These are phyloP conservation scores for Atethmia centrago DNA, from an alignment of 2,888 invertebrate species.

Conservation along the genomic window DNA sequence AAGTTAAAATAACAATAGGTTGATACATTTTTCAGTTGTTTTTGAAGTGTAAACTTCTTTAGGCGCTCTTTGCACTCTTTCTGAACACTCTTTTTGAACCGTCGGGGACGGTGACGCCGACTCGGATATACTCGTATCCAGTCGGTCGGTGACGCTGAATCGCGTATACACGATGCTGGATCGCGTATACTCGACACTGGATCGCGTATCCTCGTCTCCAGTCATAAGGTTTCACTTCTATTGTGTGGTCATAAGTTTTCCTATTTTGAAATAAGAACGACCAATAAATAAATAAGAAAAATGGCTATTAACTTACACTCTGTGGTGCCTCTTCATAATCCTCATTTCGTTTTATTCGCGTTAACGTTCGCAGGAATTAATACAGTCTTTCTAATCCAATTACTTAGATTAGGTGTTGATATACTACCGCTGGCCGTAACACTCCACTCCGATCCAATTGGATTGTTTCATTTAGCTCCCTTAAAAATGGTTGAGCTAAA, in stretches of 20 bases:
- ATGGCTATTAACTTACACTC: background rate
- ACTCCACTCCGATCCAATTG: constrained; percentile 12
- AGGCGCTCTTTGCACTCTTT: background rate
- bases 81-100: too few species aligned
- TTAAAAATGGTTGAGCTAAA: too few species aligned
- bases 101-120: background rate
- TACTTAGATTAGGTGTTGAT: constrained; percentile 38
- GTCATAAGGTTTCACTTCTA: background rate
- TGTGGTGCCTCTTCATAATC: background rate
- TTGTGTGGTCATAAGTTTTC: background rate
- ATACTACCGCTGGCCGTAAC: background rate
- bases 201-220: background rate
- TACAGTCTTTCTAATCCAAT: constrained; percentile 35
- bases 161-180: background rate
- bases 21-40: background rate
- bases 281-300: background rate
- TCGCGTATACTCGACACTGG: background rate
- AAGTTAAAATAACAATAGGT: background rate
- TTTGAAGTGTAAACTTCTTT: background rate
- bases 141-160: too few species aligned
- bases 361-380: constrained; percentile 17
- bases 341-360: constrained; percentile 1
- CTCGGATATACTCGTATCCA: background rate
- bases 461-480: too few species aligned
- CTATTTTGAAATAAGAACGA: background rate